phyloP scores from a whole-genome alignment of 1,140 invertebrate genomes.

The Caenorhabditis latens region DNA sequence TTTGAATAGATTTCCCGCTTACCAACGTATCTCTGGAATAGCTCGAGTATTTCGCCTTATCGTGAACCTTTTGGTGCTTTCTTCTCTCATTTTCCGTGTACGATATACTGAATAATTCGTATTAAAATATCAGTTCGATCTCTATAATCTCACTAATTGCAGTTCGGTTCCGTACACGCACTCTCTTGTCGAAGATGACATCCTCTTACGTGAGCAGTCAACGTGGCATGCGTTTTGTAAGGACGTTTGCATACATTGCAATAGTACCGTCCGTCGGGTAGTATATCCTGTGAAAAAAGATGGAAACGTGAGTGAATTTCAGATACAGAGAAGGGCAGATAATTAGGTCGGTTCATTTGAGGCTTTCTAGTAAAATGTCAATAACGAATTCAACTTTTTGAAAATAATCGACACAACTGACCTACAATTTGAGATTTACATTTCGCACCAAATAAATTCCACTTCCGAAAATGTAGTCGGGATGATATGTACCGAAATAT shows the following conservation, averaged over 20 bases:
- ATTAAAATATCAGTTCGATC: neutral
- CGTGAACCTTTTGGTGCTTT: slow-evolving; percentile 16
- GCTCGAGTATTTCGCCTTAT: neutral
- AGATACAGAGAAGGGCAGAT: neutral
- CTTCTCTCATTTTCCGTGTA: slow-evolving; percentile 2
- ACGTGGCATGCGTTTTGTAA: slow-evolving; percentile 27
- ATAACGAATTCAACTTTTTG: no score
- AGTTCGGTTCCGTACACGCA: neutral
- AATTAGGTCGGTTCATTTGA: no score
- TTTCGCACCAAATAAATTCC: no score
- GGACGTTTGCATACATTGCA: slow-evolving; percentile 28
- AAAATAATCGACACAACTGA: no score
- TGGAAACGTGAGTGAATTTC: neutral
- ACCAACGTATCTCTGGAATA: slow-evolving; percentile 3
- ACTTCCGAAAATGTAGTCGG: no score
- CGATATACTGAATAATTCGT: neutral
- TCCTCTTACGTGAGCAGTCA: slow-evolving; percentile 35
- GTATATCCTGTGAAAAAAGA: neutral
- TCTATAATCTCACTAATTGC: neutral
- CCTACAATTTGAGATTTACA: no score
- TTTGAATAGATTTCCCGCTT: neutral
- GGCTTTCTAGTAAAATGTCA: no score
- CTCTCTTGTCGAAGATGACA: slow-evolving; percentile 5
- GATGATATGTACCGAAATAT: no score
- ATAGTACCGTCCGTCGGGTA: slow-evolving; percentile 24